A percentile compares a stretch with the other conserved stretches of the same genome.
These are phyloP conservation scores for Corythaixoides concolor DNA, from an alignment of 2,113 vertebrate species.

Conservation along the genomic window DNA sequence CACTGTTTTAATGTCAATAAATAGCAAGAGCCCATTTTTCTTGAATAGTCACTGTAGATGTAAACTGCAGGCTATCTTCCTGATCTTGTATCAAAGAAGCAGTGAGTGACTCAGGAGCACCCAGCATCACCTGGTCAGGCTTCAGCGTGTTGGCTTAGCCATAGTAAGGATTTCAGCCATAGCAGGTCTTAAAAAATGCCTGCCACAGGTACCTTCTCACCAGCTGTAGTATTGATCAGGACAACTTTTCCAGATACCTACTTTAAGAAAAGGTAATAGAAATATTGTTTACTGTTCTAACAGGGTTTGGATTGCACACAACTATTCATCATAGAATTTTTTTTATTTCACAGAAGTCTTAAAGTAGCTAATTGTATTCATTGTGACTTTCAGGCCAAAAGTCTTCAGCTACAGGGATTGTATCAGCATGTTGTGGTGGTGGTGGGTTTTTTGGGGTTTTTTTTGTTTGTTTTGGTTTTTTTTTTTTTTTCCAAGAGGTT, in stretches of 20 bases:
- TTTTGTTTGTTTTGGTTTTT: no score
- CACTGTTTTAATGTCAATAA: neutral
- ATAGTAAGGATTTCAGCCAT: neutral
- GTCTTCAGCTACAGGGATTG: neutral
- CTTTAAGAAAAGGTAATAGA: neutral
- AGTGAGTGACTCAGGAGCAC: neutral
- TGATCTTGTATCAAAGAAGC: neutral
- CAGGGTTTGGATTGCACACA: neutral
- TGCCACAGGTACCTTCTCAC: neutral
- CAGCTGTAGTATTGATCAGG: neutral
- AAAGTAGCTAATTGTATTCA: neutral
- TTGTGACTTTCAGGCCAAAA: neutral
- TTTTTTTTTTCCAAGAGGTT: neutral
- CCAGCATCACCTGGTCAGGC: neutral
- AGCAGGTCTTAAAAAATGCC: neutral
- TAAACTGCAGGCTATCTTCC: fast-evolving
- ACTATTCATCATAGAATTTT: neutral
- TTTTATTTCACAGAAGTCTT: neutral
- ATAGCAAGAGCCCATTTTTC: neutral
- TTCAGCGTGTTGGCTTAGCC: neutral
- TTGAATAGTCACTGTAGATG: neutral
- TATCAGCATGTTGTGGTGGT: neutral
- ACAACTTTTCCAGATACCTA: neutral
- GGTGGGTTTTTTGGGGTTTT: no score
- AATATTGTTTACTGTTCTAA: neutral